Percentiles rank a stretch among this genome's conserved stretches.
phyloP scores from a whole-genome alignment of 2,888 invertebrate species.

The Dryobotodes eremita region DNA sequence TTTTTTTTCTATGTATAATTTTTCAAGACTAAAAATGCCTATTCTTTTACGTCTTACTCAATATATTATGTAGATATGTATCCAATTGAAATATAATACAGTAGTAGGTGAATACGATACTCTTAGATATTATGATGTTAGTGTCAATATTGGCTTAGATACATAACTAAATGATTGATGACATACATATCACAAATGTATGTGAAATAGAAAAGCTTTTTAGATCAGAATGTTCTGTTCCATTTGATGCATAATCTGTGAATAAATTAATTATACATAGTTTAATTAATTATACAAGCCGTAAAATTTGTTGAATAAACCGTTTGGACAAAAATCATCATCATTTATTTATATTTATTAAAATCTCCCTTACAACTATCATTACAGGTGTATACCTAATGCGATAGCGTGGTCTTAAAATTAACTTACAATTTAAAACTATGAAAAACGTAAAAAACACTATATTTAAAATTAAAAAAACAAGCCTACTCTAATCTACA shows the following conservation, averaged over 20 bases:
- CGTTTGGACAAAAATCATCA: background rate
- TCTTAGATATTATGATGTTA: constrained; percentile 21
- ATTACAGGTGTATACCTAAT: no score
- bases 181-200: background rate
- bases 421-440: no score
- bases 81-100: background rate
- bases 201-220: background rate
- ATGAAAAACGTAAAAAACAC: no score
- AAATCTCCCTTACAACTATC: no score
- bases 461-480: no score
- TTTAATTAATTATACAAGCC: no score
- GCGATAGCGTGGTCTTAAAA: no score
- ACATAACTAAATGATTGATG: constrained; percentile 30
- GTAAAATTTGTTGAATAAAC: background rate
- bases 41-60: background rate
- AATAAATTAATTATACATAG: background rate
- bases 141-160: constrained; percentile 36
- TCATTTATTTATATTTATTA: no score
- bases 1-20: background rate
- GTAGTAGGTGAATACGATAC: constrained; percentile 9
- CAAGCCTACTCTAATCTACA: no score
- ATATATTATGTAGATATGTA: background rate
- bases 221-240: background rate
- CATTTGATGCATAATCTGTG: background rate
- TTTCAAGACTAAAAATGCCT: background rate